These are phyloP conservation scores for Nebria salina DNA, from an alignment of 2,888 invertebrate species.

Conservation along the genomic window DNA sequence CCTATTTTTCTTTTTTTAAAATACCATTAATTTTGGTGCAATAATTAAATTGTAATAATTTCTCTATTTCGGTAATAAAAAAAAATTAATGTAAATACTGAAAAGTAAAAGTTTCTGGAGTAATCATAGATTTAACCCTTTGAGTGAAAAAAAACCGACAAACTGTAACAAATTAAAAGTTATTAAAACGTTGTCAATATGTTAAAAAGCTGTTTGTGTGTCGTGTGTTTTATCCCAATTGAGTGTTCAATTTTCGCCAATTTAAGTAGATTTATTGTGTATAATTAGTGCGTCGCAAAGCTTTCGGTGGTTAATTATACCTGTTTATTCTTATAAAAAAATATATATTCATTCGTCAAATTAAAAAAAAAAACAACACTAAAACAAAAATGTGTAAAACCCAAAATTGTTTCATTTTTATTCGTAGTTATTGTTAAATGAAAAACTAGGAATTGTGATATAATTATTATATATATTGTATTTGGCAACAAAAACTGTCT, in stretches of 20 bases:
- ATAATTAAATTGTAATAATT: no score
- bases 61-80: no score
- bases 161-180: no score
- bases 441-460: constrained; percentile 46
- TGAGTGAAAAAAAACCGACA: no score
- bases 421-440: constrained; percentile 43
- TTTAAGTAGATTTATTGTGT: constrained; percentile 41
- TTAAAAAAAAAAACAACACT: neutral
- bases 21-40: no score
- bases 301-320: constrained; percentile 48
- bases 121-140: neutral
- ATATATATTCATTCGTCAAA: constrained; percentile 5
- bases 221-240: constrained; percentile 47
- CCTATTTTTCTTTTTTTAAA: no score
- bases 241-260: constrained; percentile 45
- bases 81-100: neutral
- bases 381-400: constrained; percentile 27
- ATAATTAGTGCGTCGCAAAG: constrained; percentile 47
- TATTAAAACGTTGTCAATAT: neutral
- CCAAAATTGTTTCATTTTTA: constrained; percentile 8
- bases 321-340: constrained; percentile 21
- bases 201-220: neutral
- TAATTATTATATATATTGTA: constrained; percentile 25
- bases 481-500: constrained; percentile 44
- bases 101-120: neutral